A percentile compares a stretch with the other conserved stretches of the same genome.
phyloP scores from a whole-genome alignment of 2,797 vertebrate genomes.

The Lutjanus campechanus region DNA sequence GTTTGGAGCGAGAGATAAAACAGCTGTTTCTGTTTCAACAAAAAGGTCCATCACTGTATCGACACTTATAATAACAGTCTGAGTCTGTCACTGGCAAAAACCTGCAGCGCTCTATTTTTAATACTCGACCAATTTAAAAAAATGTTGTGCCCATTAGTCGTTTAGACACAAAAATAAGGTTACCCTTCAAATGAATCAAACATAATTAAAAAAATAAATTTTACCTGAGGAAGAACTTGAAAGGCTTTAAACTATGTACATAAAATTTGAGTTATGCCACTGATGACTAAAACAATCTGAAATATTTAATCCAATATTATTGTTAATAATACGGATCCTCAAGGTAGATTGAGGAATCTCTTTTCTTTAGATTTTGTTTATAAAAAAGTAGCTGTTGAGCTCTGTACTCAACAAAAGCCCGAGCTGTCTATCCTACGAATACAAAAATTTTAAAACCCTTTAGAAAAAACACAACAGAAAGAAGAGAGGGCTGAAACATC shows the following conservation, averaged over 20 bases:
- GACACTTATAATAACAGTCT: no score
- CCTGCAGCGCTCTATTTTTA: no score
- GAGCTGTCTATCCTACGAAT: background rate
- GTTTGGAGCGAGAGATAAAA: no score
- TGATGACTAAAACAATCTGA: background rate
- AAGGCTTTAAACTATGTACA: slow-evolving; percentile 47
- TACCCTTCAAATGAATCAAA: background rate
- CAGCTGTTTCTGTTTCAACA: no score
- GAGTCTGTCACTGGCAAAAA: no score
- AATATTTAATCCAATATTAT: background rate
- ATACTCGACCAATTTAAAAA: no score
- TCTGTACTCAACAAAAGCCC: slow-evolving; percentile 5
- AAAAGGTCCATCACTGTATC: no score
- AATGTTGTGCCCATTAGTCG: no score
- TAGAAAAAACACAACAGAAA: background rate
- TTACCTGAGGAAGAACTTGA: slow-evolving; percentile 32
- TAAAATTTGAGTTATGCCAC: background rate
- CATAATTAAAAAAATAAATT: background rate
- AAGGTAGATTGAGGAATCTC: background rate
- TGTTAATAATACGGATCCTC: background rate
- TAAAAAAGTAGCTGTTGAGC: background rate
- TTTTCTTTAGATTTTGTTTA: background rate
- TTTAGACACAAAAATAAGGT: no score
- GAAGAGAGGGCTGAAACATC: background rate
- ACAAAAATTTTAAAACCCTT: background rate